Conservation (phyloP, 2,797 vertebrate genomes). For the Poecilia wingei region DNA sequence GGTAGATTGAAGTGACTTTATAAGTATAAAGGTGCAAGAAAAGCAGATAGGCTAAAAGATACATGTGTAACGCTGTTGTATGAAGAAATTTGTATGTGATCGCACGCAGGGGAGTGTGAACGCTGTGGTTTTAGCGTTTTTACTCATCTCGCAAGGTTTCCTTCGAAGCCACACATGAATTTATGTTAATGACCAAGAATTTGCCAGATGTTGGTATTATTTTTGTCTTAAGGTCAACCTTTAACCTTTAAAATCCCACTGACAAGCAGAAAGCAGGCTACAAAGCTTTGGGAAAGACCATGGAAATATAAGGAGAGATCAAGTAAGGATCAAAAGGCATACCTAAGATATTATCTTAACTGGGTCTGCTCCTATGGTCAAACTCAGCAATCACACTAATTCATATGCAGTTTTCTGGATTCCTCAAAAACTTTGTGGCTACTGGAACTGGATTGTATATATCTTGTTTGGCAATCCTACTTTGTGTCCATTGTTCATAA, state of each 20-base stretch:
- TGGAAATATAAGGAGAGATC: constrained; percentile 17
- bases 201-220: constrained; percentile 20
- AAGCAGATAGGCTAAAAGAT: constrained; percentile 25
- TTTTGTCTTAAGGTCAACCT: not conserved
- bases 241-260: not conserved
- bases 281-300: constrained; percentile 7
- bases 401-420: not conserved
- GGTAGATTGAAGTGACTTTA: constrained; percentile 1
- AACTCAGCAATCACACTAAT: not conserved
- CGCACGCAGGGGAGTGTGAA: constrained; percentile 20
- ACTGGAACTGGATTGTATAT: not conserved
- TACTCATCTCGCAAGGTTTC: constrained; percentile 49
- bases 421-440: constrained; percentile 1
- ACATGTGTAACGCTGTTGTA: not conserved
- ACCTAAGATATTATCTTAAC: not conserved
- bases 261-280: constrained; percentile 32
- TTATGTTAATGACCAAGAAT: constrained; percentile 28
- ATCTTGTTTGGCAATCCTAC: not conserved
- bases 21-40: constrained; percentile 11
- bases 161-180: constrained; percentile 50
- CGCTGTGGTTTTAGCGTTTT: constrained; percentile 58
- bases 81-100: constrained; percentile 11
- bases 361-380: not conserved
- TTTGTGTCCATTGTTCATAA: too few relatives aligned
- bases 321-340: constrained; percentile 12